phyloP scores from a whole-genome alignment of 2,797 vertebrate species.

The Sebastes oblongus region DNA sequence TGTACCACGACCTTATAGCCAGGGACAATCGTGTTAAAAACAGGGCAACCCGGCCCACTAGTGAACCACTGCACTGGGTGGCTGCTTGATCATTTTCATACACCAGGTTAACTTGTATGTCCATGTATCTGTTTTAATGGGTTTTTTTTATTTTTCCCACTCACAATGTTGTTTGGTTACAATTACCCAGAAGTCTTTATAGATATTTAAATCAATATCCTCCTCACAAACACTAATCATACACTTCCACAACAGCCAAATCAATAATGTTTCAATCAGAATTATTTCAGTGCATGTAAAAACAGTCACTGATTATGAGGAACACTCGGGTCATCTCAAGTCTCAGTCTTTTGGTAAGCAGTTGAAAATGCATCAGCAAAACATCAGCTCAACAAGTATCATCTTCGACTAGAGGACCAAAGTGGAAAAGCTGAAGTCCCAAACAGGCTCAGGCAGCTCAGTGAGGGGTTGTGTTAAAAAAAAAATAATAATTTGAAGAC shows the following conservation, averaged over 20 bases:
- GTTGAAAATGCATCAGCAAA: slow-evolving; percentile 65
- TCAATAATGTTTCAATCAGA: background rate
- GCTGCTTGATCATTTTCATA: too few species aligned
- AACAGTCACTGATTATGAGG: background rate
- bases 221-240: too few species aligned
- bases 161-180: too few species aligned
- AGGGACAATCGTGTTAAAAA: background rate
- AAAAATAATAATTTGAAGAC: too few species aligned
- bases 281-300: background rate
- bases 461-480: too few species aligned
- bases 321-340: slow-evolving; percentile 29
- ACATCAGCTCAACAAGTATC: slow-evolving; percentile 68
- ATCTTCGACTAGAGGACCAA: slow-evolving; percentile 56
- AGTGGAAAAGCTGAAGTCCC: background rate
- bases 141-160: too few species aligned
- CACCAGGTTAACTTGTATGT: background rate
- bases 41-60: background rate
- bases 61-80: accelerated
- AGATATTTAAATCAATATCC: too few species aligned
- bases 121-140: too few species aligned
- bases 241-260: background rate
- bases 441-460: too few species aligned
- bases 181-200: too few species aligned
- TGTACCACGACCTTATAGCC: background rate
- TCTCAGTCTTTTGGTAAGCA: slow-evolving; percentile 79